Evolutionary conservation across 2,113 vertebrate genomes (phyloP), one percentile per base, ranked within the genome.

Genomic region (Ramphastos sulfuratus): DNA sequence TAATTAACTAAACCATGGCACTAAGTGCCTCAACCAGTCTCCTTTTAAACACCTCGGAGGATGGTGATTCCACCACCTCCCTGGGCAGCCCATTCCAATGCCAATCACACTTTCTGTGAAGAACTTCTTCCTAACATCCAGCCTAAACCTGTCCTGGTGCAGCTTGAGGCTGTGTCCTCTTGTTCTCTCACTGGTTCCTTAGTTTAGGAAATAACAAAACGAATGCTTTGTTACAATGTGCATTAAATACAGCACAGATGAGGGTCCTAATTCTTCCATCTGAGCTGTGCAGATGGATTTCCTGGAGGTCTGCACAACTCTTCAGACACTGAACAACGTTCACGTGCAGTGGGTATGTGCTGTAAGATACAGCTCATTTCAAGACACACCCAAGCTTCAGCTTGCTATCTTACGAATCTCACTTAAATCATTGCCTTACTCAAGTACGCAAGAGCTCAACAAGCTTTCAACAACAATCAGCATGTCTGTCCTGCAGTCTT

Each of bases 291-390:
- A 77, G 50, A 28, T 7, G 33, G 42, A 39, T 6, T 12, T 31
- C 42, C 33, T 0, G 0, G 31, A 48, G 20, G 30, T 15, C 17
- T 19, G 60, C 24, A n/a, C 10, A 56, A 52, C 56, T 35, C 10
- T 5, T 64, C 31, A 7, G 28, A 12, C 24, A 23, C 7, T 31
- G 16, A 65, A 46, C 33, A 13, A 10, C 2, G 18, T 7, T 61
- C 10, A 21, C 46, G 33, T 1, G 9, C 9, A 2, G 30, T 10
- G 25, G n/a, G 15, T 48, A 46, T 0, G 8, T 2, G 17, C 4
- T 1, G 3, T 19, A 42, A n/a, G 8, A 61, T 2, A 44, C 11
- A 23, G 30, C 30, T 35, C 33, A 14, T 1, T 8, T 3, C 6
- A 54, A 54, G 17, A 12, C 19, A 39, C 1, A 13, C 19, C n/a